Conservation (phyloP, 2,797 vertebrate species). For the Esox lucius region DNA sequence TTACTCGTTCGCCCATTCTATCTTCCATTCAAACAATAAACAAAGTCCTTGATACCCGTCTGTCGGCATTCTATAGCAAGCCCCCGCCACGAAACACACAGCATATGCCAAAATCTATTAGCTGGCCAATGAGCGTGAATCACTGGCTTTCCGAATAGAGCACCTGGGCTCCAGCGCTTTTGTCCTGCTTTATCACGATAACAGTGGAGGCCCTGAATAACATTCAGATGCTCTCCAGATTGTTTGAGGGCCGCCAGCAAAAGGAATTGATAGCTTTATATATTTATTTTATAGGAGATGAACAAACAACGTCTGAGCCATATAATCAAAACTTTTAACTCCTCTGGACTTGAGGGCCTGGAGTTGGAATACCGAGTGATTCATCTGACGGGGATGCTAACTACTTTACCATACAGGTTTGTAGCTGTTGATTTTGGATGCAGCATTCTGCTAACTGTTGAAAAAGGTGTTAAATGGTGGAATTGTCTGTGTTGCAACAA, state of each 20-base stretch:
- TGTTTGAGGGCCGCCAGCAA: conserved; percentile 42
- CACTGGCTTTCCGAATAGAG: conserved; percentile 63
- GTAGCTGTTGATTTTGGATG: conserved; percentile 9
- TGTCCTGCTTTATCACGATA: conserved; percentile 65
- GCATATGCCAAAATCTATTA: too few species aligned
- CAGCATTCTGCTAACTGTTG: conserved; percentile 13
- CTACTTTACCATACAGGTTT: conserved; percentile 33
- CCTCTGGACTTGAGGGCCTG: conserved; percentile 10
- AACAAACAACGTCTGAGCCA: conserved; percentile 49
- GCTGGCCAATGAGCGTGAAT: conserved; percentile 5
- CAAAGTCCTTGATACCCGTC: too few species aligned
- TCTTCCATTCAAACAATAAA: too few species aligned
- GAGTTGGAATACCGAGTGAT: conserved; percentile 24
- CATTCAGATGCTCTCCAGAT: conserved; percentile 72
- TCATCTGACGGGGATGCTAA: conserved; percentile 27
- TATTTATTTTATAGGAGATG: conserved; percentile 47
- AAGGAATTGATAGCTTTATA: neutral
- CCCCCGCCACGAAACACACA: too few species aligned
- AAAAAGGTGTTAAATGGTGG: conserved; percentile 16
- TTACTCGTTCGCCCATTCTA: too few species aligned
- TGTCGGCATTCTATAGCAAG: too few species aligned
- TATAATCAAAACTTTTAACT: conserved; percentile 60
- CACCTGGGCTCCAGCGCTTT: conserved; percentile 38
- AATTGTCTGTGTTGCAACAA: conserved; percentile 15
- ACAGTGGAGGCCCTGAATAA: conserved; percentile 68